Percentiles rank a stretch among this genome's conserved stretches.
phyloP scores from a whole-genome alignment of 2,888 invertebrate species.

The Pandemis corylana region DNA sequence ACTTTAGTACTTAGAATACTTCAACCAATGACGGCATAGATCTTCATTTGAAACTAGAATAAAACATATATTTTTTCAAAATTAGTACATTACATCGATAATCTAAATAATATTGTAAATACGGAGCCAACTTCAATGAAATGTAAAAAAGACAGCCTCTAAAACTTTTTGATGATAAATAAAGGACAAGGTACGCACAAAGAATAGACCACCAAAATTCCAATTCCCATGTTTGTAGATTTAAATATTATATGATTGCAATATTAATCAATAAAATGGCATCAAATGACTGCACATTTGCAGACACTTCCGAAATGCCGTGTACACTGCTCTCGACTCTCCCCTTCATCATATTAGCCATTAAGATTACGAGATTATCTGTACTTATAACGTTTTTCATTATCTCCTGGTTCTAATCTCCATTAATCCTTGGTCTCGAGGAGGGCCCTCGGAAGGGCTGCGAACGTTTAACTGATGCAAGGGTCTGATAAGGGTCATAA shows the following conservation, averaged over 20 bases:
- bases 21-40: too few species aligned
- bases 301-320: not conserved
- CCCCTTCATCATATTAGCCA: not conserved
- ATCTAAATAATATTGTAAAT: too few species aligned
- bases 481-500: slow-evolving; percentile 48
- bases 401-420: slow-evolving; percentile 25
- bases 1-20: too few species aligned
- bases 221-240: not conserved
- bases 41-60: too few species aligned
- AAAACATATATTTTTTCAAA: too few species aligned
- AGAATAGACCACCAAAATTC: not conserved
- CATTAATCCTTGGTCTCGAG: slow-evolving; percentile 23
- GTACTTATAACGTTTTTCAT: slow-evolving; percentile 23
- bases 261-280: too few species aligned
- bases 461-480: slow-evolving; percentile 46
- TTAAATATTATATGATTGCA: too few species aligned
- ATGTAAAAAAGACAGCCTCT: too few species aligned
- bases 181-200: too few species aligned
- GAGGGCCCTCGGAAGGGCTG: slow-evolving; percentile 35
- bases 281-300: not conserved
- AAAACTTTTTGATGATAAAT: too few species aligned
- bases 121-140: too few species aligned
- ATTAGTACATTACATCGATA: too few species aligned
- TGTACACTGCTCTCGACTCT: not conserved
- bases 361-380: slow-evolving; percentile 26